phyloP scores from a whole-genome alignment of 2,888 invertebrate species.

The Watsonalla binaria region DNA sequence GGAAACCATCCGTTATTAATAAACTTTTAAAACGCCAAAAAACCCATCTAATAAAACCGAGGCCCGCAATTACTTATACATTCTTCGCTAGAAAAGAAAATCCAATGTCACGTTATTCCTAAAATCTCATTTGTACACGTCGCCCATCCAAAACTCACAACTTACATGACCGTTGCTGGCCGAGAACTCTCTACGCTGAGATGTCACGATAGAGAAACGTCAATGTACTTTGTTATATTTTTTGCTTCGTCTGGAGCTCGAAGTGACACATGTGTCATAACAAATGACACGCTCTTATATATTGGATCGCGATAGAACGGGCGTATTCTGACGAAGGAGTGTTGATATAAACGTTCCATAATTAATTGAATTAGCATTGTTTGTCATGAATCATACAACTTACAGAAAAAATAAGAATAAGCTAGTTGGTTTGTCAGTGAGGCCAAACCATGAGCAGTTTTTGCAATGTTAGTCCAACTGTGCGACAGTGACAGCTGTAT shows the following conservation, averaged over 20 bases:
- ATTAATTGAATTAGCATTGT: too few relatives aligned
- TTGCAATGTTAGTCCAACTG: too few relatives aligned
- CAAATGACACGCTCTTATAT: slow-evolving; percentile 27
- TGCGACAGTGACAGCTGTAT: too few relatives aligned
- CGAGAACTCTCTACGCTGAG: background rate
- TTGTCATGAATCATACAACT: too few relatives aligned
- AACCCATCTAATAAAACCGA: background rate
- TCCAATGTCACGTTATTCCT: background rate
- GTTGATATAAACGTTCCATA: background rate
- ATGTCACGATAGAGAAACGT: slow-evolving; percentile 2
- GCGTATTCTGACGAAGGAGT: slow-evolving; percentile 14
- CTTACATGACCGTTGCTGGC: slow-evolving; percentile 7
- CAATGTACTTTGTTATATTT: slow-evolving; percentile 11
- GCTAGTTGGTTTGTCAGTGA: too few relatives aligned
- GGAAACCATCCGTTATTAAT: background rate
- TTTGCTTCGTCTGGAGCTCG: slow-evolving; percentile 12
- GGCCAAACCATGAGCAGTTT: too few relatives aligned
- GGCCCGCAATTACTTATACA: background rate
- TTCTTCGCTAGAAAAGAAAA: background rate
- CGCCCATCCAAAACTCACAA: background rate
- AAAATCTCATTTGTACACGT: slow-evolving; percentile 19
- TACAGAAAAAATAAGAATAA: too few relatives aligned
- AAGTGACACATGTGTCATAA: slow-evolving; percentile 18
- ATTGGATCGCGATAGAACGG: slow-evolving; percentile 9
- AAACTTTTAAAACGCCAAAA: background rate